A percentile compares a stretch with the other conserved stretches of the same genome.
These are phyloP conservation scores for Parnassius orleans DNA, from an alignment of 2,888 invertebrate genomes.

Conservation along the genomic window DNA sequence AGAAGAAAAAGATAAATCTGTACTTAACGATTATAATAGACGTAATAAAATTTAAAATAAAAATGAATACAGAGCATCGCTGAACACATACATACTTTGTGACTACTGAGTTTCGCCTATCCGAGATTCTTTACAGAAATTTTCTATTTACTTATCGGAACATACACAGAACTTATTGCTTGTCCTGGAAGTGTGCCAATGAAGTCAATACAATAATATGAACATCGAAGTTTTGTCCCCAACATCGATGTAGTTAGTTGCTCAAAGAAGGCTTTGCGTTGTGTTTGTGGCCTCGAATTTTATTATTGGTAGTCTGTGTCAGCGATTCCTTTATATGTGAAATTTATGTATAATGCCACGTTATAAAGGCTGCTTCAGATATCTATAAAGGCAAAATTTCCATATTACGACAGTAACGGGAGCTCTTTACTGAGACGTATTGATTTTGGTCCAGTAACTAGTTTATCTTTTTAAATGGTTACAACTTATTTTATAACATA, in stretches of 20 bases:
- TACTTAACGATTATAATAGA: too few relatives aligned
- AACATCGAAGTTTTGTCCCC: slow-evolving; percentile 21
- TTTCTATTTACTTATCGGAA: slow-evolving; percentile 10
- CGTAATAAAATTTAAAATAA: too few relatives aligned
- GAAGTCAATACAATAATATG: slow-evolving; percentile 22
- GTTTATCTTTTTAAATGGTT: slow-evolving; percentile 14
- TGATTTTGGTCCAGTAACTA: slow-evolving; percentile 26
- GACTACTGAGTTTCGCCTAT: background rate
- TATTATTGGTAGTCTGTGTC: slow-evolving; percentile 22
- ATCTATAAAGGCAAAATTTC: slow-evolving; percentile 30
- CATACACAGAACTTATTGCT: slow-evolving; percentile 14
- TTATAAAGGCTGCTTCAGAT: slow-evolving; percentile 22
- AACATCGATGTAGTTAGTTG: slow-evolving; percentile 8
- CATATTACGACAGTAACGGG: slow-evolving; percentile 27
- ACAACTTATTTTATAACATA: background rate
- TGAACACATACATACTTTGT: background rate
- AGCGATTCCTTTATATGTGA: slow-evolving; percentile 24
- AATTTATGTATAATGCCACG: slow-evolving; percentile 18
- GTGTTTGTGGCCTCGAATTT: slow-evolving; percentile 18
- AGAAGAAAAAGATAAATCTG: too few relatives aligned
- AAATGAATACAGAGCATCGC: too few relatives aligned
- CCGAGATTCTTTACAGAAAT: background rate
- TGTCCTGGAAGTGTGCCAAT: slow-evolving; percentile 21
- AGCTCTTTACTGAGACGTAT: slow-evolving; percentile 23
- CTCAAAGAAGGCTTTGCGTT: slow-evolving; percentile 2